Base-by-base conservation (phyloP, 1,140 invertebrate species). In the Aphaenogaster ashmeadi region DNA sequence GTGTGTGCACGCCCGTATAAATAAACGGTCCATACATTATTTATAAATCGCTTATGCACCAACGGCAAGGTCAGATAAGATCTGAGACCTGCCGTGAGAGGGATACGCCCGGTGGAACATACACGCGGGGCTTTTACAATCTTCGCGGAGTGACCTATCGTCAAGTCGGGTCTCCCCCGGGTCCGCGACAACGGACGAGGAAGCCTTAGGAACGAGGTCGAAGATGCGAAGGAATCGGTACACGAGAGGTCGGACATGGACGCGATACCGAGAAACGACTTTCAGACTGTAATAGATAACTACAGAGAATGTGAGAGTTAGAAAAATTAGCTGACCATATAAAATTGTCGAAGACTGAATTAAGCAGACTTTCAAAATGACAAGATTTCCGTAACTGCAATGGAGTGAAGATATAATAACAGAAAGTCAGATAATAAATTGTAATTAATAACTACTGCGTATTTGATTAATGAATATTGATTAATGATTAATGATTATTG, bases 21-120 rank as follows among this genome's bases (percentile, higher is more conserved):
- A 90, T 90, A 90, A 89, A 89, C 88, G 88, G 62, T 66, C 88
- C 88, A 90, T 90, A 90, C 88, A 90, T 90, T 90, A 90, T 90
- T 90, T 90, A 90, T 90, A 90, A 89, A 90, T 90, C 88, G 85
- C 44, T 90, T 90, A 90, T 90, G 85, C 88, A 77, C 85, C 84
- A 69, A 90, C 88, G 56, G 85, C 88, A 90, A 90, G 89, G 89
- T 75, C 89, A 89, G 88, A 90, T 89, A 90, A 87, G 88, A 89
- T 89, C 89, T 77, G 47, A 62, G 85, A 72, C 44, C 75, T 74
- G 80, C 87, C 79, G 89, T 47, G 74, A 90, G 62, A 90, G 86
- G 62, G 79, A 85, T 90, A 88, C 86, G 50, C 75, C 27, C 72
- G 33, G 62, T 69, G 66, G 15, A 33, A 62, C 27, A 54, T 56